A percentile compares a stretch with the other conserved stretches of the same genome.
phyloP scores from a whole-genome alignment of 2,113 vertebrate genomes.

The Mormyrus lacerda region DNA sequence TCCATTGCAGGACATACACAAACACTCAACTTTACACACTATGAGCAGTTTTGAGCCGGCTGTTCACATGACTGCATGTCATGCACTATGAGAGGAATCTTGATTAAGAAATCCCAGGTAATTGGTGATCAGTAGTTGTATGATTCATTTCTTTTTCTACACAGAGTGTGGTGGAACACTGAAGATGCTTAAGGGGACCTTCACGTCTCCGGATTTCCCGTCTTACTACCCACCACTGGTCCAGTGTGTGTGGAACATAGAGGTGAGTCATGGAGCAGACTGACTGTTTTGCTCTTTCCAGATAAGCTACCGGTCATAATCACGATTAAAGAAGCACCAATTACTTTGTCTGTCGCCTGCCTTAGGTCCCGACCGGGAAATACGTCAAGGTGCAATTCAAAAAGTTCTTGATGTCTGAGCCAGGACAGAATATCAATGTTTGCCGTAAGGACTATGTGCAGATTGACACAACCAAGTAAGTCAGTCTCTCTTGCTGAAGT shows the following conservation, averaged over 20 bases:
- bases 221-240: constrained; percentile 72
- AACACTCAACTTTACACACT: neutral
- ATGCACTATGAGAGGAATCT: neutral
- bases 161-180: constrained; percentile 73
- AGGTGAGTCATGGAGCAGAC: constrained; percentile 56
- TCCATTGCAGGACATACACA: neutral
- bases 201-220: constrained; percentile 77
- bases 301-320: neutral
- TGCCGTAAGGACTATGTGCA: constrained; percentile 76
- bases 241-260: constrained; percentile 73
- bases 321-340: neutral
- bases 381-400: constrained; percentile 76
- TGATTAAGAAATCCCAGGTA: neutral
- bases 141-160: neutral
- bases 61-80: neutral
- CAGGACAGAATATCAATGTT: constrained; percentile 42
- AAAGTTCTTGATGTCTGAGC: constrained; percentile 58
- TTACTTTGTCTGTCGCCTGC: neutral
- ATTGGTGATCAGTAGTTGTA: neutral
- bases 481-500: neutral
- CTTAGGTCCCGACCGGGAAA: constrained; percentile 63
- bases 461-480: constrained; percentile 59
- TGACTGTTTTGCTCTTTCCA: neutral
- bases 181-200: constrained; percentile 52
- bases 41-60: neutral